phyloP scores from a whole-genome alignment of 2,888 invertebrate species.

The Endotricha flammealis region DNA sequence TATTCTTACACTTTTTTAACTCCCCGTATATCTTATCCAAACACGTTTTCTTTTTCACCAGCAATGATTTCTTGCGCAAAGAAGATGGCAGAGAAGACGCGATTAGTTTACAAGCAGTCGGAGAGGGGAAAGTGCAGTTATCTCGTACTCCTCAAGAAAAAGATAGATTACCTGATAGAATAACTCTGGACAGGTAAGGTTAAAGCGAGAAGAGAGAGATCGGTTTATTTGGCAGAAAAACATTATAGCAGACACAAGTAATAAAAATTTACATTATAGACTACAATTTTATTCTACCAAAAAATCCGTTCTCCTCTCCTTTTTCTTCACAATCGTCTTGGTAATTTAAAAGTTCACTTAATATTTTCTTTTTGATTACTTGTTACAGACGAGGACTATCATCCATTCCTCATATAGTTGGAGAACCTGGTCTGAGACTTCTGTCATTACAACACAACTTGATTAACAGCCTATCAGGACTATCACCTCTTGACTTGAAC shows the following conservation, averaged over 20 bases:
- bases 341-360: no score
- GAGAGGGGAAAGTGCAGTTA: slow-evolving; percentile 83
- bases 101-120: slow-evolving; percentile 76
- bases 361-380: slow-evolving; percentile 4
- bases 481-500: slow-evolving; percentile 76
- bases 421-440: slow-evolving; percentile 87
- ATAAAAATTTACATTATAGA: no score
- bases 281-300: no score
- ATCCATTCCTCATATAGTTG: slow-evolving; percentile 89
- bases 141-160: slow-evolving; percentile 85
- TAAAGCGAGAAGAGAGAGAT: neutral
- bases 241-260: no score
- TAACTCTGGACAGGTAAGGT: slow-evolving; percentile 88
- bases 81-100: slow-evolving; percentile 58
- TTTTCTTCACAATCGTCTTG: no score
- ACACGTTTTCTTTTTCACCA: no score
- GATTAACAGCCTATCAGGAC: slow-evolving; percentile 84
- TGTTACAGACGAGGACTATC: slow-evolving; percentile 84
- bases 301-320: no score
- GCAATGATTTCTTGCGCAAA: slow-evolving; percentile 34
- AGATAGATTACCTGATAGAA: slow-evolving; percentile 90
- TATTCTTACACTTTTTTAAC: no score
- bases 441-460: slow-evolving; percentile 95
- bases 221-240: neutral
- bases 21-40: no score